A percentile compares a stretch with the other conserved stretches of the same genome.
Conservation (phyloP, 92 coral and sea anemone genomes). For the Parazoanthus darwini region DNA sequence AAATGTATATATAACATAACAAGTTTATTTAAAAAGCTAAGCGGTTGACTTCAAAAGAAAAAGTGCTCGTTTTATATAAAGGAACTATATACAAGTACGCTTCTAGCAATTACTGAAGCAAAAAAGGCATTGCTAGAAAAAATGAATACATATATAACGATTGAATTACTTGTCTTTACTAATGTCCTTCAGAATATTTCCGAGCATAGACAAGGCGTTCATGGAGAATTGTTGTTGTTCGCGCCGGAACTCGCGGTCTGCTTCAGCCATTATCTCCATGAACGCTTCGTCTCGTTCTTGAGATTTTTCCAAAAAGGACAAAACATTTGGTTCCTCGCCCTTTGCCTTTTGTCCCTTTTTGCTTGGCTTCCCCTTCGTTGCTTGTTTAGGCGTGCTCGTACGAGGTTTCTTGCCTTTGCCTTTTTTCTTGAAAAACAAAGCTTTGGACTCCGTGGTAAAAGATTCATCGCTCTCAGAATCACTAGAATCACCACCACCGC, state of each 20-base stretch:
- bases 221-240: conserved; percentile 47
- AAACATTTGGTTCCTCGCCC: conserved; percentile 40
- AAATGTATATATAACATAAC: too few species aligned
- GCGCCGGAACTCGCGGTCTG: conserved; percentile 39
- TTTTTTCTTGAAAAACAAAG: too few species aligned
- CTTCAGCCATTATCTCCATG: conserved; percentile 52
- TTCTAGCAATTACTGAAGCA: conserved; percentile 46
- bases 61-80: too few species aligned
- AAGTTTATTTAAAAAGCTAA: too few species aligned
- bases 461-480: conserved; percentile 18
- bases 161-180: conserved; percentile 32
- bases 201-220: conserved; percentile 50
- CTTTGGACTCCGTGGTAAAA: neutral
- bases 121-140: neutral
- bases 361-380: conserved; percentile 22
- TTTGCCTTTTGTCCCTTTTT: conserved; percentile 54
- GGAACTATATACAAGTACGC: too few species aligned
- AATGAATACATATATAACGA: conserved; percentile 22
- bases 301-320: conserved; percentile 37
- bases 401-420: conserved; percentile 38
- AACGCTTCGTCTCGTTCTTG: conserved; percentile 40
- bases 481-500: conserved; percentile 13
- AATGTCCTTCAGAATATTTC: conserved; percentile 44
- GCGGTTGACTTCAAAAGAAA: too few species aligned
- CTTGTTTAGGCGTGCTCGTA: conserved; percentile 43